Evolutionary conservation across 2,113 vertebrate genomes (phyloP), one percentile per base, ranked within the genome.

Genomic region (Hippocampus barbouri): DNA sequence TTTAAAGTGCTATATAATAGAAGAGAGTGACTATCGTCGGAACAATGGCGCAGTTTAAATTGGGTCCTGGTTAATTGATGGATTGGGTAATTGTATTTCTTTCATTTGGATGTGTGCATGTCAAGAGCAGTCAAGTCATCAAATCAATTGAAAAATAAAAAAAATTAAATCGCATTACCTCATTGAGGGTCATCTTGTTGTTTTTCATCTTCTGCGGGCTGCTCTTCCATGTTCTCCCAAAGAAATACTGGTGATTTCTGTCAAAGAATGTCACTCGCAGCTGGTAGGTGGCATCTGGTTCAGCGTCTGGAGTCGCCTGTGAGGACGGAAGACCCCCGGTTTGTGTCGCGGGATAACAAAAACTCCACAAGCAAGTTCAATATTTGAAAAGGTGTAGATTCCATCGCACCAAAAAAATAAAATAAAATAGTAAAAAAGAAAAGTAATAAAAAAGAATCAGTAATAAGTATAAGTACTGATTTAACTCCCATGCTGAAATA

Each of bases 171-270:
- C 30, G 2, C 18, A 11, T 30, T 88, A 98, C 97, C 97, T 99
- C 94, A 0, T 92, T 92, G 79, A 98, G 94, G 9, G 69, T 2
- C 0, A 76, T 91, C 71, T 90, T 92, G 80, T 77, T 74, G 20
- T 68, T 66, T 1, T 81, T 85, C 20, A 89, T 80, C 1, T 79
- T 88, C 77, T 85, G 86, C 4, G 57, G 6, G 0, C 68, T 0
- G 30, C 94, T 96, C 83, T 74, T 96, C 96, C 95, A 97, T 0
- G 96, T 99, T 84, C 83, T 94, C 69, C 96, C 96, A 0, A 99
- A 98, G 89, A 97, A 98, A 69, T 94, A 93, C 72, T 84, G 94
- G 78, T 93, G 93, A 27, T 89, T 87, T 66, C 88, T 59, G 0
- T 99, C 96, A 0, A 96, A 97, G 20, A 99, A 90, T 12, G 95